Base-by-base conservation (phyloP, 2,113 vertebrate species). In the Phodopus roborovskii region DNA sequence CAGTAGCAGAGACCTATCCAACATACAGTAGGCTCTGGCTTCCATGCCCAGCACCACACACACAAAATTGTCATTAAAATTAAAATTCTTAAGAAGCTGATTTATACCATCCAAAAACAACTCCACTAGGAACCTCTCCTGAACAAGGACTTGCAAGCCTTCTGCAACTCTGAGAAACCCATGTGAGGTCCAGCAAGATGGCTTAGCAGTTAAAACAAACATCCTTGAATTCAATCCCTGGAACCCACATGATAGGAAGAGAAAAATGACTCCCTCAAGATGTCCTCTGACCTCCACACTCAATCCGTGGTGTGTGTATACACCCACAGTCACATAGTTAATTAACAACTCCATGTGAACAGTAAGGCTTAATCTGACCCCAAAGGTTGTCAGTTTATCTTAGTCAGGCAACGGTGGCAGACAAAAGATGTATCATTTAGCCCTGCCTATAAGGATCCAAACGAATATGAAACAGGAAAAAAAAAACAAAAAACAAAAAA, bases 101-200 rank as follows among this genome's bases (percentile, higher is more conserved):
- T 66, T 66, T 45, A 45, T 45, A 39, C 42, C 24, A 70, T 15
- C 24, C 10, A 71, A 58, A 66, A 66, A 74, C 39, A 78, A 93
- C 22, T 70, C 68, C 58, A 90, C 39, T 78, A 75, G 93, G 68
- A 85, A 30, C 91, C 33, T 68, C 48, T 58, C 48, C 62, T 88
- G 73, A 68, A 64, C 33, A 75, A 28, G 4, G 26, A 50, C 20
- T 42, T 58, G 3, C 58, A 87, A 95, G 81, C 17, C 16, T 94
- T 64, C 42, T 13, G 12, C 19, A 93, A 30, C n/a, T 96, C 71
- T 91, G 78, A 84, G 95, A 96, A 92, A 36, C 64, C 20, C 64
- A 62, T 3, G 8, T 87, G 58, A 75, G 22, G 74, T 1, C 74
- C 30, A 53, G 39, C 10, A 48, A 33, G 39, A 33, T 1, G 62